Percentiles rank a stretch among this genome's conserved stretches.
Evolutionary conservation across 1,140 invertebrate species (phyloP).

Genomic region (Marisa cornuarietis): DNA sequence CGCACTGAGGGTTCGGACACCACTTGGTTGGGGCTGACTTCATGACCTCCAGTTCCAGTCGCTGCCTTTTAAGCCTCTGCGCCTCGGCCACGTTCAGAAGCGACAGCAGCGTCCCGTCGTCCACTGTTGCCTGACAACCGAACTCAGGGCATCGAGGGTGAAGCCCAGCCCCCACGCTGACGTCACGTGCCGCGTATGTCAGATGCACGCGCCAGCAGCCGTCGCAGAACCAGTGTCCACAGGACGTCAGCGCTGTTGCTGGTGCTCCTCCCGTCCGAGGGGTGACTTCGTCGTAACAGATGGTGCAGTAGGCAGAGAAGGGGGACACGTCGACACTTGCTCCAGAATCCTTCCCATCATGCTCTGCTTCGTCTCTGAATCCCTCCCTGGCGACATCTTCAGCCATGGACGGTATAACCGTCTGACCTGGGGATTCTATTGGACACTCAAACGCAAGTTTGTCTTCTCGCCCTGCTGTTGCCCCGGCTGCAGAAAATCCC

Average conservation of each 20-base stretch:
- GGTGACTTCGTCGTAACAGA: constrained; percentile 36
- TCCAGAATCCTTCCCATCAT: too few relatives aligned
- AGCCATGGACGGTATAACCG: too few relatives aligned
- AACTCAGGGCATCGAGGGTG: constrained; percentile 40
- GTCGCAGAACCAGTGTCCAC: constrained; percentile 52
- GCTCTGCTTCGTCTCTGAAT: too few relatives aligned
- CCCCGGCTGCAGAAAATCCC: too few relatives aligned
- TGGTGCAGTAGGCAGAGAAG: constrained; percentile 11
- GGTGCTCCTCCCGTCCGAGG: constrained; percentile 4
- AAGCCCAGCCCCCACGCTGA: background rate
- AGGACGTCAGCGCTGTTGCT: constrained; percentile 36
- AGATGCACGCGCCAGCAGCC: constrained; percentile 46
- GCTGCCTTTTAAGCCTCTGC: constrained; percentile 20
- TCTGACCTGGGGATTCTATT: too few relatives aligned
- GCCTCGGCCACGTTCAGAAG: constrained; percentile 39
- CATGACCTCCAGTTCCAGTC: constrained; percentile 27
- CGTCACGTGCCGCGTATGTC: constrained; percentile 13
- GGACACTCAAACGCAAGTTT: too few relatives aligned
- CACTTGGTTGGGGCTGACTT: constrained; percentile 30
- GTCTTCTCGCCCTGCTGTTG: too few relatives aligned
- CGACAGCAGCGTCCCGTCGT: constrained; percentile 34
- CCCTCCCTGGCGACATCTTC: too few relatives aligned
- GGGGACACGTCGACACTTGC: background rate
- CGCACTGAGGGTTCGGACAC: constrained; percentile 49
- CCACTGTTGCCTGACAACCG: constrained; percentile 35